These are phyloP conservation scores for Limnephilus lunatus DNA, from an alignment of 2,888 invertebrate species.

Conservation along the genomic window DNA sequence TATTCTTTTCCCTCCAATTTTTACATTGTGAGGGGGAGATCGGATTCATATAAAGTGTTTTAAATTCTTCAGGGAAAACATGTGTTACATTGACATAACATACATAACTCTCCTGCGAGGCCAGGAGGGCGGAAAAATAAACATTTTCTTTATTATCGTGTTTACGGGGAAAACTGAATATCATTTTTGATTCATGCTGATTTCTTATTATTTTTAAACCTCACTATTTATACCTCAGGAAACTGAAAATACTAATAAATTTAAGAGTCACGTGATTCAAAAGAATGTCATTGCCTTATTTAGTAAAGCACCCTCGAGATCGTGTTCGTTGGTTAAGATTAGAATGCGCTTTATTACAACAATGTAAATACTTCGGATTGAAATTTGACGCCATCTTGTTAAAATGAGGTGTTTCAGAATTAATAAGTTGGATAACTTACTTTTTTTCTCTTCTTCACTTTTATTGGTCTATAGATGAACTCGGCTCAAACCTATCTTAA, in stretches of 20 bases:
- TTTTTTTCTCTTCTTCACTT: too few relatives aligned
- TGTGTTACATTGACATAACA: slow-evolving; percentile 66
- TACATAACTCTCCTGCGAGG: slow-evolving; percentile 46
- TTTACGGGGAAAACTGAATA: slow-evolving; percentile 35
- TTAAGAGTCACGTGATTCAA: too few relatives aligned
- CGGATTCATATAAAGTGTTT: slow-evolving; percentile 71
- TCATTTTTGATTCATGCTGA: background rate
- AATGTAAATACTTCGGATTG: too few relatives aligned
- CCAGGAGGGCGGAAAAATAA: background rate
- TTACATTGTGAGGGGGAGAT: slow-evolving; percentile 70
- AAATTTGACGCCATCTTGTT: too few relatives aligned
- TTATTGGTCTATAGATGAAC: too few relatives aligned
- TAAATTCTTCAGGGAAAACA: slow-evolving; percentile 72
- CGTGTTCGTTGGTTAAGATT: background rate
- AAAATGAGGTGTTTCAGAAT: too few relatives aligned
- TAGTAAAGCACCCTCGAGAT: background rate
- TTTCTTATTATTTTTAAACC: background rate
- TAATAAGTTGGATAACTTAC: too few relatives aligned
- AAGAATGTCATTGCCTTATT: too few relatives aligned
- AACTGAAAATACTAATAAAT: too few relatives aligned
- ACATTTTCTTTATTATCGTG: slow-evolving; percentile 31
- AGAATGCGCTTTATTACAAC: too few relatives aligned
- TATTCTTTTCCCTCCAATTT: slow-evolving; percentile 66
- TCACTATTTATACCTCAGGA: background rate
- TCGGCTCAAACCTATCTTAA: too few relatives aligned